Conservation (phyloP, 2,888 invertebrate species). For the Agonopterix heracliana region DNA sequence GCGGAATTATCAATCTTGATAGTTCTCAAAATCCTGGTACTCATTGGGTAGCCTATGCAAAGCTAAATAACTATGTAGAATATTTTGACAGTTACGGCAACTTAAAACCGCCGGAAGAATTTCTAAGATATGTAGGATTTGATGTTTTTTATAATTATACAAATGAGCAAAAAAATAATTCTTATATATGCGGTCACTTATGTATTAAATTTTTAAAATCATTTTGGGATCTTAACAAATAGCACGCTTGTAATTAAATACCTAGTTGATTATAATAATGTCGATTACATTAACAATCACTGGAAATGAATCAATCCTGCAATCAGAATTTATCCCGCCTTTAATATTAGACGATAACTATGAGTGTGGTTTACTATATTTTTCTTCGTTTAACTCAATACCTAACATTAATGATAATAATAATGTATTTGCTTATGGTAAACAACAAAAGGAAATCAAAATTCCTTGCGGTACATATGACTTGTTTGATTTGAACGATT, state of each 20-base stretch:
- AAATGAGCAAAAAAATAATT: constrained; percentile 17
- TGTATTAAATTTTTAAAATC: constrained; percentile 7
- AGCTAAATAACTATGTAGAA: constrained; percentile 22
- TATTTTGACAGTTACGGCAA: constrained; percentile 42
- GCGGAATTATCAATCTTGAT: too few relatives aligned
- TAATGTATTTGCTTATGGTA: constrained; percentile 5
- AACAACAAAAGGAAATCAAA: constrained; percentile 3
- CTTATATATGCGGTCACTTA: constrained; percentile 8
- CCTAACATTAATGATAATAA: constrained; percentile 4
- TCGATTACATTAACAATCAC: constrained; percentile 1
- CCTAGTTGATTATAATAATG: background rate
- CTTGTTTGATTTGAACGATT: constrained; percentile 1
- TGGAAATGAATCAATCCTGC: background rate
- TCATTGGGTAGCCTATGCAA: too few relatives aligned
- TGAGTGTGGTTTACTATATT: constrained; percentile 11
- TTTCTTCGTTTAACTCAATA: constrained; percentile 8
- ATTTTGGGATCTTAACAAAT: constrained; percentile 1
- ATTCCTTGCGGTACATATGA: constrained; percentile 10
- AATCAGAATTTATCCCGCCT: constrained; percentile 1
- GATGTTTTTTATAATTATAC: constrained; percentile 24
- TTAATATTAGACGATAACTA: constrained; percentile 5
- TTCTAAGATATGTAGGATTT: constrained; percentile 10
- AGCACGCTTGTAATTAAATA: background rate
- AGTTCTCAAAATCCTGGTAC: too few relatives aligned
- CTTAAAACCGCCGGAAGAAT: constrained; percentile 12